These are phyloP conservation scores for Callospermophilus lateralis DNA, from an alignment of 2,113 vertebrate genomes.

Conservation along the genomic window DNA sequence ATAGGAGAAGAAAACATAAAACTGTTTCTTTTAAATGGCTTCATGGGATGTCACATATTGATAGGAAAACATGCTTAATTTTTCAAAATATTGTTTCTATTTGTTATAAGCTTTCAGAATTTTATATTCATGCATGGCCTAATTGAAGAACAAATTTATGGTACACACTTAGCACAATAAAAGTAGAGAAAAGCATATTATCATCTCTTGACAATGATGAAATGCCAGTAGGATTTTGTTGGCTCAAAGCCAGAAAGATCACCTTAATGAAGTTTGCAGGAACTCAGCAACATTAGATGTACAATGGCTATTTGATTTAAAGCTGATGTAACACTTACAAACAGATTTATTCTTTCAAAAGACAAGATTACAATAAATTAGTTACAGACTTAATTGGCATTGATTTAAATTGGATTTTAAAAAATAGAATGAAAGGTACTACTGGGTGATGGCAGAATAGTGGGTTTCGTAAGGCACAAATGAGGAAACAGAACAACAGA, in stretches of 20 bases:
- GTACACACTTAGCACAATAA: neutral
- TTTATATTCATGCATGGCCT: neutral
- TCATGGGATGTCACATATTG: neutral
- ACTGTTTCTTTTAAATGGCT: neutral
- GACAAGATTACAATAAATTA: neutral
- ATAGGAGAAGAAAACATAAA: neutral
- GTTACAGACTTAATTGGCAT: neutral
- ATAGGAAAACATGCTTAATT: neutral
- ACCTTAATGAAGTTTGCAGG: neutral
- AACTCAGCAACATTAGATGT: neutral
- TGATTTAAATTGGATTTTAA: neutral
- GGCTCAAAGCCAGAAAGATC: neutral
- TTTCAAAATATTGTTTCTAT: neutral
- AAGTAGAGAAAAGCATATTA: neutral
- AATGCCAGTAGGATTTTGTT: neutral
- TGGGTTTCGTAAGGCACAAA: neutral
- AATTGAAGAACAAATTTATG: neutral
- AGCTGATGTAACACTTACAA: neutral
- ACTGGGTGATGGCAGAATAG: neutral
- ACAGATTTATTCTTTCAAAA: neutral
- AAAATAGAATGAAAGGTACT: neutral
- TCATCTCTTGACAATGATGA: neutral
- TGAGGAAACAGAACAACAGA: neutral
- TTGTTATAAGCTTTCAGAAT: neutral
- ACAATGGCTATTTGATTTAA: constrained; percentile 1